Percentiles rank a stretch among this genome's conserved stretches.
Evolutionary conservation across 2,797 vertebrate species (phyloP).

Genomic region (Somateria mollissima): DNA sequence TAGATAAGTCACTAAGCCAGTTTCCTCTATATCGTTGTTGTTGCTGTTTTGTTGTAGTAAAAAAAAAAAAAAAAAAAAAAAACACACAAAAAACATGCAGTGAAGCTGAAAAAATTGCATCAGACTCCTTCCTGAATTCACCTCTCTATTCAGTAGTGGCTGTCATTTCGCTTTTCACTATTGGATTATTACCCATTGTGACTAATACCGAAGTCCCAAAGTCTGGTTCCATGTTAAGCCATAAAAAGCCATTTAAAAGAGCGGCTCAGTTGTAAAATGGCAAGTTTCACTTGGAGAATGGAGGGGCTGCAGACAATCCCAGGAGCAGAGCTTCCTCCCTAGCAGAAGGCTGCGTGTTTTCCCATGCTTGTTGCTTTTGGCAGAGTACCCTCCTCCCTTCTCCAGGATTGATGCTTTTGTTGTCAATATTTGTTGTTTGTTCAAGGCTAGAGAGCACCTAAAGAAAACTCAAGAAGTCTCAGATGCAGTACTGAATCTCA

Average conservation of each 20-base stretch:
- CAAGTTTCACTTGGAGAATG: neutral
- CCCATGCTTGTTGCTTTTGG: conserved; percentile 27
- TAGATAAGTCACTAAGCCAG: neutral
- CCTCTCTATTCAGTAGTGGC: neutral
- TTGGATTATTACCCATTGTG: neutral
- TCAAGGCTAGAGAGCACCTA: neutral
- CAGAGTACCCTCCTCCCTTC: neutral
- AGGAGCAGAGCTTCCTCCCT: neutral
- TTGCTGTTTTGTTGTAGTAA: neutral
- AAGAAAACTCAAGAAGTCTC: neutral
- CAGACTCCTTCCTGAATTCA: neutral
- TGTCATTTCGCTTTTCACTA: neutral
- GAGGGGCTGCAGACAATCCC: neutral
- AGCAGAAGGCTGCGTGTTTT: neutral
- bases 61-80: neutral
- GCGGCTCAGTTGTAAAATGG: neutral
- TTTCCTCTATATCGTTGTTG: neutral
- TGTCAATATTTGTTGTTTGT: neutral
- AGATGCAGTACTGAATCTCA: neutral
- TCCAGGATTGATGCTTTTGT: neutral
- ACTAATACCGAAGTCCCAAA: neutral
- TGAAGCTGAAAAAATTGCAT: neutral
- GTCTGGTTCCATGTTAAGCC: neutral
- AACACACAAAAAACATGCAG: too few species aligned
- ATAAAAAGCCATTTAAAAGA: neutral